Base-by-base conservation (phyloP, 2,113 vertebrate species). In the Sorex fumeus region DNA sequence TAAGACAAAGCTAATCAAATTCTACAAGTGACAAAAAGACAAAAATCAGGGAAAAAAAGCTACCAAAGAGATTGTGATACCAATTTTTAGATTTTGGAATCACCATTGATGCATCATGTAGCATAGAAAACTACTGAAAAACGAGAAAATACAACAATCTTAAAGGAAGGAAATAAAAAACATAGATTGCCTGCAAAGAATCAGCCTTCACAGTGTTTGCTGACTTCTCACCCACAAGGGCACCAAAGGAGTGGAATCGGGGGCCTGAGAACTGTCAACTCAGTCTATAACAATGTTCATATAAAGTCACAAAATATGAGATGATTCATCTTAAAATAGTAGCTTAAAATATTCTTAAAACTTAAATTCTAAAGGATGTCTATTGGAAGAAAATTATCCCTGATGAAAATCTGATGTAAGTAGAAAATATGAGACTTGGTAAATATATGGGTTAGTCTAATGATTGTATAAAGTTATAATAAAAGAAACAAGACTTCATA, bases 21-120 rank as follows among this genome's bases (percentile, higher is more conserved):
- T 88, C 81, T 80, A 30, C 78, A 90, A 47, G 60, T 8, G 9
- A 76, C 74, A 80, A 85, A 85, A 89, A 93, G 69, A 64, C 18
- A 82, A 67, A 67, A 77, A 21, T 40, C n/a, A 12, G 1, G 23
- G 11, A 2, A 57, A 47, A 86, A 74, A 30, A 25, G 30, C 66
- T 71, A 78, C 64, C 70, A 82, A 57, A 64, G 27, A 79, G 87
- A 75, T 50, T 43, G 18, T 6, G 66, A n/a, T 62, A 78, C 47
- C 74, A 64, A 47, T 66, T 82, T 87, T 91, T 34, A 93, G 47
- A 80, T 45, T 87, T 60, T 87, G 34, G 34, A 71, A 75, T 76
- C 30, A 71, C 11, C 53, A 12, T 3, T 83, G 30, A 57, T 25
- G 15, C 19, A 70, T 66, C 60, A 19, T 43, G 32, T n/a, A 53